Base-by-base conservation (phyloP, 2,113 vertebrate species). In the Tautogolabrus adspersus region DNA sequence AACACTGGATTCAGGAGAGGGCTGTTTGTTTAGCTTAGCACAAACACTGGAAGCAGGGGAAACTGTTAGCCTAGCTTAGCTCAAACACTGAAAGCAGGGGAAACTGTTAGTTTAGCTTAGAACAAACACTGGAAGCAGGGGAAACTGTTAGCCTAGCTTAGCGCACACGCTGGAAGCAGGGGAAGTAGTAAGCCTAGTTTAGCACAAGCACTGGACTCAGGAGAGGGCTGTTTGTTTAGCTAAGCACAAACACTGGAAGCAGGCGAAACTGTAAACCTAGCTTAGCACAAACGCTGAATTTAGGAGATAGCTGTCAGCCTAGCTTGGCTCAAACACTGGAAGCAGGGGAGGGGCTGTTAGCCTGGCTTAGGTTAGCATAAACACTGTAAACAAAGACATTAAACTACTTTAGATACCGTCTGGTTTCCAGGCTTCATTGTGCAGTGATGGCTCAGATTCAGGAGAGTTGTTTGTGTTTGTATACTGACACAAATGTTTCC, bases 101-200 rank as follows among this genome's bases (percentile, higher is more conserved):
- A 18, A 52, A 19, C 47, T 49, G 49, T 52, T 52, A 52, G 18
- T 16, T 3, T 49, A 49, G 47, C 47, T 49, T 52, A 52, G 19
- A 19, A 21, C 49, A 52, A 52, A 52, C 19, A 52, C 19, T 52
- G 8, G 8, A n/a, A 9, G 19, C 49, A 52, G 8, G 8, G 19
- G 49, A 34, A 3, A 21, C 7, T 21, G 49, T 52, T 52, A 52
- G 18, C 49, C 7, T 52, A n/a, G 49, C 49, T 52, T n/a, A 52
- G 49, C 19, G 2, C 19, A 52, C 21, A 52, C 49, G 21, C 19
- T n/a, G 1, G 49, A 52, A n/a, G 49, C 18, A n/a, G 49, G 8
- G 19, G 49, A 9, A n/a, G 21, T 16, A n/a, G 49, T 52, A 30
- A 69, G 16, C 66, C 40, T 69, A 69, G 22, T 9, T 57, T 69